Percentiles rank a stretch among this genome's conserved stretches.
Evolutionary conservation across 1,140 invertebrate species (phyloP).

Genomic region (Archivesica marissinica): DNA sequence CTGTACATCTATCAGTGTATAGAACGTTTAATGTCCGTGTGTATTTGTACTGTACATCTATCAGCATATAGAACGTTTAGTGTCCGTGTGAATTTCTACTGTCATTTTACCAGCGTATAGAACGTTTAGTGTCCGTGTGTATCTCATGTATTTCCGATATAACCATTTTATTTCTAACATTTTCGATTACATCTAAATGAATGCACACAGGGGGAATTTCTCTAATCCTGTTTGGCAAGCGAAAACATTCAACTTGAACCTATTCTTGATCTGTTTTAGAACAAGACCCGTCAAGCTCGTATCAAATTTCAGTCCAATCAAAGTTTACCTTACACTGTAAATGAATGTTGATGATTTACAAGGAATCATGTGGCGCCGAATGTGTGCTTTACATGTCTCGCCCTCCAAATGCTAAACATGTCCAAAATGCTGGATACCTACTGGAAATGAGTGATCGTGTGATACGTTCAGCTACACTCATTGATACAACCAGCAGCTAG

Average conservation of each 20-base stretch:
- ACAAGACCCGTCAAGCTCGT: constrained; percentile 17
- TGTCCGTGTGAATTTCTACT: too few species aligned
- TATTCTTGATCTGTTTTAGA: constrained; percentile 14
- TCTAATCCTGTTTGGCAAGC: constrained; percentile 55
- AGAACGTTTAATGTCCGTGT: too few species aligned
- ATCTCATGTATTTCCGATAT: constrained; percentile 18
- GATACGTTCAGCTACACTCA: too few species aligned
- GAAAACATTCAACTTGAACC: constrained; percentile 49
- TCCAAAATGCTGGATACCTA: too few species aligned
- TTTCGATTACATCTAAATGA: constrained; percentile 51
- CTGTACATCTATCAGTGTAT: too few species aligned
- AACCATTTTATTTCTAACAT: constrained; percentile 53
- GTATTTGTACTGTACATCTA: too few species aligned
- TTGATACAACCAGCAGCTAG: too few species aligned
- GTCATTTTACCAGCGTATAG: too few species aligned
- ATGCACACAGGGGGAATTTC: constrained; percentile 34
- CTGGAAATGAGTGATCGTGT: too few species aligned
- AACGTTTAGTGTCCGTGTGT: too few species aligned
- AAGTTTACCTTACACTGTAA: background rate
- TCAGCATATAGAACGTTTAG: too few species aligned
- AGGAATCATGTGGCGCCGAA: constrained; percentile 47
- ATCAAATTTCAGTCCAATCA: constrained; percentile 49
- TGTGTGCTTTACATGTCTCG: constrained; percentile 28
- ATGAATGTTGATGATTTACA: constrained; percentile 45
- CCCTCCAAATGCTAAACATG: too few species aligned